Evolutionary conservation across 2,888 invertebrate genomes (phyloP), one percentile per base, ranked within the genome.

Genomic region (Leptogaster cylindrica): DNA sequence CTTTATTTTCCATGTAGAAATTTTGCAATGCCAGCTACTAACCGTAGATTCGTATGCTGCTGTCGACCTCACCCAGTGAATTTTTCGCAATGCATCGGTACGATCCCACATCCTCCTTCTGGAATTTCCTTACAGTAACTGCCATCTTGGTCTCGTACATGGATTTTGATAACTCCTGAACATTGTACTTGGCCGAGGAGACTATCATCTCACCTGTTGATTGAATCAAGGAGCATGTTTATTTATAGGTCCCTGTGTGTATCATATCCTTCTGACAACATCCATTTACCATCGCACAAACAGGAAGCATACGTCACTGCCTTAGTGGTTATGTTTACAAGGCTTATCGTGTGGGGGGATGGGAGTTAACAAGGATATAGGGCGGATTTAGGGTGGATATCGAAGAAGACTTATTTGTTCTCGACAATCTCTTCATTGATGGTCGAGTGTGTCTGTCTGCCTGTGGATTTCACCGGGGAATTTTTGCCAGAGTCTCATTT

Each of bases 81-180:
- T 92, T 93, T 79, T 92, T 92, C 27, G 93, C 93, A 68, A 92
- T 89, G 78, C 95, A 95, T 61, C 88, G 84, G 82, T 94, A 95
- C 1, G 90, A 89, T 23, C 94, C 93, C 6, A 90, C 87, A 77
- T 93, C 93, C 31, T 85, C 84, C 68, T 85, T 83, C 71, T 89
- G 88, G 72, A 95, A 85, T 73, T 87, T 86, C 48, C 89, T 84
- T 71, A 95, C 90, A 61, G 87, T 89, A 75, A 94, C 85, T 50
- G 86, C 84, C 93, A 94, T 93, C 73, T 87, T 88, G 36, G 90
- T 89, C 81, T 93, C 92, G 79, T 93, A 94, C 71, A 87, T 84
- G 63, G 91, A 91, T 77, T 88, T 87, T 67, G 84, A 83, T 12
- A 85, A 82, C 73, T 87, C 87, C 75, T 89, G 86, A 66, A 92